Evolutionary conservation across 2,113 vertebrate genomes (phyloP).

Genomic region (Myxocyprinus asiaticus): DNA sequence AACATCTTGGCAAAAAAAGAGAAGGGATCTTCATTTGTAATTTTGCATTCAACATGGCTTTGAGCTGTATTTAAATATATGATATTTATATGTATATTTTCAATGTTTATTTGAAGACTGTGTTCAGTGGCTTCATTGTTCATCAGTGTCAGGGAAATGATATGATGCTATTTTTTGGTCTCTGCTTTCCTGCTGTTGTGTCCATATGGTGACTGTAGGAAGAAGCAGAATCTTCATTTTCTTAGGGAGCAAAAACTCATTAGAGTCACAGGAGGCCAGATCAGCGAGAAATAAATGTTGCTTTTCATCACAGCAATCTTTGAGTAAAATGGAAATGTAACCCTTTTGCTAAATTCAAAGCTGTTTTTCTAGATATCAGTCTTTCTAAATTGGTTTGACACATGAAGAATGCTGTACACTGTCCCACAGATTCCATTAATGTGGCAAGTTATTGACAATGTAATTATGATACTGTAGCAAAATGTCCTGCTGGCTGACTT

Average conservation of each 20-base stretch:
- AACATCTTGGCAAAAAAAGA: constrained; percentile 41
- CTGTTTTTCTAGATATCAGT: not conserved
- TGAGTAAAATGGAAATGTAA: constrained; percentile 22
- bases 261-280: constrained; percentile 58
- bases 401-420: not conserved
- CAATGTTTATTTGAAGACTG: not conserved
- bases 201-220: constrained; percentile 7
- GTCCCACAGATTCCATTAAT: not conserved
- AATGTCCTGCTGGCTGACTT: constrained; percentile 28
- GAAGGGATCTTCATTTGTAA: constrained; percentile 30
- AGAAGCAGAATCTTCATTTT: not conserved
- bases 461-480: constrained; percentile 5
- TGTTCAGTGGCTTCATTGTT: not conserved
- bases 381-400: not conserved
- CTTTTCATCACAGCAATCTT: constrained; percentile 50
- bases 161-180: constrained; percentile 10
- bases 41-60: constrained; percentile 41
- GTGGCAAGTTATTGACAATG: constrained; percentile 19
- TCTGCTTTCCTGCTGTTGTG: constrained; percentile 22
- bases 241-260: constrained; percentile 54
- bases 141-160: not conserved
- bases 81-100: not conserved
- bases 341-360: not conserved
- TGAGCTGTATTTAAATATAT: constrained; percentile 25
- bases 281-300: constrained; percentile 46